Evolutionary conservation across 2,797 vertebrate genomes (phyloP), one percentile per base, ranked within the genome.

Genomic region (Sebastes elongatus): DNA sequence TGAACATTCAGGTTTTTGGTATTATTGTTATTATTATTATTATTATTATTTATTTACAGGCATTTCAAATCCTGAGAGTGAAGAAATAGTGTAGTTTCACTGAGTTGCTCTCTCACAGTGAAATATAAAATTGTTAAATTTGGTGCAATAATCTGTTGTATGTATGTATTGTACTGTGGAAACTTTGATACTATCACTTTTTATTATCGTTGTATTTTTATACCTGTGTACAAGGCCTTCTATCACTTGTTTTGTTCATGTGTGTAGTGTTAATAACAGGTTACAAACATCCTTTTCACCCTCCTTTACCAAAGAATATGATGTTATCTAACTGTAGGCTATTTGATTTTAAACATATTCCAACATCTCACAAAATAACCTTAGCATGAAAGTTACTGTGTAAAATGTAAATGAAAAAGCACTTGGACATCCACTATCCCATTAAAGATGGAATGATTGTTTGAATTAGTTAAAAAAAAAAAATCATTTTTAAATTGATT

Each of bases 261-360:
- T 78, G 79, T 61, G 61, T 76, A 53, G 68, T 82, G 76, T 52
- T 52, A 52, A 52, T 87, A 74, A 71, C 68, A 82, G 82, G 67
- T n/a, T 70, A 59, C 66, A 76, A 73, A 83, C 74, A 71, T 52
- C 57, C 53, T 80, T 65, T 57, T 71, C 84, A 77, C 71, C 86
- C 89, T 88, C 89, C 86, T 92, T 89, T 92, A 95, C 95, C 95
- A 95, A 96, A 96, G 95, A 96, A 85, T 53, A 82, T 23, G 68
- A 89, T 35, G 72, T 85, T 71, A 62, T 84, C 76, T 79, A 72
- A 78, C 66, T 76, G 60, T 68, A 72, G 61, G 52, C 66, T 60
- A 71, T 57, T 85, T 86, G 84, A 82, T 81, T 80, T 78, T 5
- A 7, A 55, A 78, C 53, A 60, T 75, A 52, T 42, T 74, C 60